Base-by-base conservation (phyloP, 2,888 invertebrate genomes). In the Netelia inedita region DNA sequence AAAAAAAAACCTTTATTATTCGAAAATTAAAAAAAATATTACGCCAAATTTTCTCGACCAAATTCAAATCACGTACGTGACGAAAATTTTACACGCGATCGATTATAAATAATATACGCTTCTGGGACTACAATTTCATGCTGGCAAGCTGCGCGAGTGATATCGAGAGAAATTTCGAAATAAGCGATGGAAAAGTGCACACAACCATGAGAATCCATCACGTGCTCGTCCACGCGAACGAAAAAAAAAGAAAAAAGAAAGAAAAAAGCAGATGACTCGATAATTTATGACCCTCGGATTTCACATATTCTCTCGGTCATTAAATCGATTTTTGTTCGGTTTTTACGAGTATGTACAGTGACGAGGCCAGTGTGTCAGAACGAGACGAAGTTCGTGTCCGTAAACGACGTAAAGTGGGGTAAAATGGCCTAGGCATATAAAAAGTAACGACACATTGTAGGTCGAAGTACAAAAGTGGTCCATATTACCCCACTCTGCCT, bases 331-430 rank as follows among this genome's bases (percentile, higher is more conserved):
- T 73, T 71, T 65, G 61, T 63, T 63, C n/a, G 35, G n/a, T 10
- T 41, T 43, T 41, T 21, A 23, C 57, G 23, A 76, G 68, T 14
- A 11, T 2, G n/a, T n/a, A 50, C 11, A 50, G n/a, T 50, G 50
- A 68, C 55, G 79, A 82, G 84, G 83, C 82, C 72, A 80, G 80
- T 82, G 50, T 83, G 81, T 83, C 86, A 74, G 78, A 59, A 57
- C 59, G 69, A 50, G 46, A 79, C 16, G 79, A 71, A 16, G 46
- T n/a, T 28, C 71, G 21, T 23, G 28, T 0, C 28, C 28, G 5
- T 28, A 28, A 28, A 28, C 28, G 28, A 28, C 5, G 28, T 28
- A 28, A 28, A 28, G 28, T 28, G 5, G 28, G 28, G 28, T 28
- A 28, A 5, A 28, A 28, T 28, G 28, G 28, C 28, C 28, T 6